Base-by-base conservation (phyloP, 1,140 invertebrate genomes). In the Drosophila trapezifrons region DNA sequence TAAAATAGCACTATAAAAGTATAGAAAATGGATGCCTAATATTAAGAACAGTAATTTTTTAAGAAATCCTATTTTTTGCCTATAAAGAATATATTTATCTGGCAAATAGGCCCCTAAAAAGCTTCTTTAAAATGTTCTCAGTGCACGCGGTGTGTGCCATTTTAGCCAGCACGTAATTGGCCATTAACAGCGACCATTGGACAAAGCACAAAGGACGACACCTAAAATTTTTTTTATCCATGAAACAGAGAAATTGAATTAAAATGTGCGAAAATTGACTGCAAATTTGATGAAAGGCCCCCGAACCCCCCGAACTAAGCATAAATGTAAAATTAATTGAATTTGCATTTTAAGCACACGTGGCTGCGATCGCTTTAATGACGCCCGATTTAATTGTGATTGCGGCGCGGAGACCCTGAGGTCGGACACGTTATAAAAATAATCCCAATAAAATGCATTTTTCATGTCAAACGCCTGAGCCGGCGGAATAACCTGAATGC, bases 361-460 rank as follows among this genome's bases (percentile, higher is more conserved):
- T 54, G 32, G 32, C 32, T 29, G 13, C 29, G 62, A 17, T 18
- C 18, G 73, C 66, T 87, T 82, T 73, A 59, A 71, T 76, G 47
- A 45, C 54, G 56, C 35, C 46, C 38, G 65, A 62, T 74, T 84
- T 79, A 79, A 79, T 83, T 83, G 76, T 43, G 67, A 54, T 54
- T 54, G 60, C 49, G 37, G 43, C 37, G 20, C 22, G 18, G 43
- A 45, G 20, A 49, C 37, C 25, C 29, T 38, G 29, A 40, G 60
- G 52, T 38, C 37, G 58, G 42, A 47, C 65, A 85, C 79, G 75
- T 87, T 86, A 90, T 89, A 85, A 90, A 89, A 89, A 89, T 89
- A 89, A 89, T 89, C 85, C 84, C 85, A 80, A 90, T 90, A 90
- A 89, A 89, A 89, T 89, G 84, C 85, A 89, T 89, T 89, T 89